Evolutionary conservation across 2,888 invertebrate species (phyloP).

Genomic region (Lasius platythorax): DNA sequence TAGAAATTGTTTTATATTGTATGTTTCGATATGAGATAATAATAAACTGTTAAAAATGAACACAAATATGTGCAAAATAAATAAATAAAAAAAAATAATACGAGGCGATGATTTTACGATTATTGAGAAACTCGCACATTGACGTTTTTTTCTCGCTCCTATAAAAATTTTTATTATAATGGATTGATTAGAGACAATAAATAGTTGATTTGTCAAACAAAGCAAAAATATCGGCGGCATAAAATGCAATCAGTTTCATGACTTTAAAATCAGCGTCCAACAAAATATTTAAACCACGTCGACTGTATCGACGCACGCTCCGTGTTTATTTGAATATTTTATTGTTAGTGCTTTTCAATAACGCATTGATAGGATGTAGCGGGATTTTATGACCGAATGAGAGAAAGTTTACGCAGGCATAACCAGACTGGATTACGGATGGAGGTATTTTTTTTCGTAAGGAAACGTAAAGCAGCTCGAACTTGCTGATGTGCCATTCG

Average conservation of each 20-base stretch:
- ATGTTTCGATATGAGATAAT: neutral
- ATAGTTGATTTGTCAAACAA: neutral
- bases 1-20: neutral
- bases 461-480: slow-evolving; percentile 16
- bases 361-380: slow-evolving; percentile 55
- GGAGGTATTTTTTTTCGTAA: slow-evolving; percentile 24
- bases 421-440: slow-evolving; percentile 27
- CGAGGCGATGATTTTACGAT: neutral
- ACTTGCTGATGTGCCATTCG: slow-evolving; percentile 1
- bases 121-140: neutral
- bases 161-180: neutral
- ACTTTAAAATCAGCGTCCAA: slow-evolving; percentile 17
- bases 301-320: slow-evolving; percentile 33
- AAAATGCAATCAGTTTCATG: slow-evolving; percentile 6
- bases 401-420: slow-evolving; percentile 16
- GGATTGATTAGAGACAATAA: neutral
- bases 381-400: slow-evolving; percentile 58
- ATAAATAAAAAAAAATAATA: neutral
- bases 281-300: slow-evolving; percentile 53
- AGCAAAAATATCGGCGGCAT: neutral
- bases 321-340: slow-evolving; percentile 69
- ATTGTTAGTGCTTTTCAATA: slow-evolving; percentile 66
- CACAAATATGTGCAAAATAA: neutral
- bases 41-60: neutral
- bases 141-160: neutral